Base-by-base conservation (phyloP, 2,797 vertebrate genomes). In the Acanthopagrus latus region DNA sequence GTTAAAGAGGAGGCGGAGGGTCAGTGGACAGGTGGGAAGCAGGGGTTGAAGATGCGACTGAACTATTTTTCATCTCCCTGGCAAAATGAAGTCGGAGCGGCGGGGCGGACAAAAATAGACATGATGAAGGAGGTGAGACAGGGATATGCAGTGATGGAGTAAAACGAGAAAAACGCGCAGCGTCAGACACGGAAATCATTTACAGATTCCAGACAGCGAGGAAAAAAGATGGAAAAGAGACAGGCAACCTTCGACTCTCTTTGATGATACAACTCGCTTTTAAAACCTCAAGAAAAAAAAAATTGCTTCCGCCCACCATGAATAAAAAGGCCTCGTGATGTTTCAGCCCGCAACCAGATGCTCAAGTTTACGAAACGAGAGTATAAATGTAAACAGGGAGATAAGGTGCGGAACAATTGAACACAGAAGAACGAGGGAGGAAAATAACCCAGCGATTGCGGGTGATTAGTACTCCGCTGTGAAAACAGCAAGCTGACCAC, bases 231-330 rank as follows among this genome's bases (percentile, higher is more conserved):
- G 38, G n/a, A 51, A 10, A 17, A 6, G n/a, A 51, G 11, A 71
- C 17, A 8, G 50, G 16, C 14, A 66, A 64, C 23, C 27, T 72
- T 66, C 75, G 38, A 64, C 43, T 80, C 21, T 43, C 23, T 81
- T 50, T 77, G 9, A 68, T 55, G 25, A 73, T 47, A 38, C n/a
- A 52, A 27, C 43, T 50, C 21, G 7, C 13, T 68, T 58, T 23
- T 51, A 78, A 78, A 54, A 47, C 29, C 21, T 50, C 0, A 2
- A 38, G 27, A 71, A 57, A 20, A 63, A 33, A 33, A 41, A 56
- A 51, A 38, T 33, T 1, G 1, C 18, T 64, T 67, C 21, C 43
- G 20, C 43, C 56, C 57, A 68, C 47, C 20, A 55, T 17, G 38
- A 71, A 68, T 25, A 54, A 27, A 27, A 38, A 38, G 6, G 6